Conservation (phyloP, 2,888 invertebrate genomes). For the Lithophane ornitopus region DNA sequence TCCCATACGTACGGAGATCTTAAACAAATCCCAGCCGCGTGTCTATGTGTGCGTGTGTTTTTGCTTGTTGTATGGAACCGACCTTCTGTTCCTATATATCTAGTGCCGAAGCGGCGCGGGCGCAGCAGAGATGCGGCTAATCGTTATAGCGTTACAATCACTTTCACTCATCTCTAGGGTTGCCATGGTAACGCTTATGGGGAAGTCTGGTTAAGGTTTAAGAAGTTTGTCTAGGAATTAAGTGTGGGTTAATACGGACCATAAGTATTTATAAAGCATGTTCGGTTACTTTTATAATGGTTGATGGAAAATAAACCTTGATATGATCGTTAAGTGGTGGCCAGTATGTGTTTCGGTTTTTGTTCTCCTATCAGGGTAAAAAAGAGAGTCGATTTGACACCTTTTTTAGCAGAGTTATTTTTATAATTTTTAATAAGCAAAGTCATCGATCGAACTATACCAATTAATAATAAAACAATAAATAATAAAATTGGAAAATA, state of each 20-base stretch:
- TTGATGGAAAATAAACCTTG: neutral
- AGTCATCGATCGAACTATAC: too few relatives aligned
- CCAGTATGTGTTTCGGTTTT: neutral
- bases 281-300: neutral
- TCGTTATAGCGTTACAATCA: slow-evolving; percentile 72
- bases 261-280: neutral
- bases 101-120: slow-evolving; percentile 43
- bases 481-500: neutral
- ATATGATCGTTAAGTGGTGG: too few relatives aligned
- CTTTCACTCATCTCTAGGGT: slow-evolving; percentile 74
- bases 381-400: neutral
- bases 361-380: neutral
- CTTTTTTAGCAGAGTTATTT: neutral
- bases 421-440: too few relatives aligned
- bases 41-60: neutral
- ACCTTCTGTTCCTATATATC: slow-evolving; percentile 2
- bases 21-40: neutral
- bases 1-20: neutral
- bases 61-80: neutral
- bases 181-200: slow-evolving; percentile 40
- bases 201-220: slow-evolving; percentile 7
- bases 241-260: neutral
- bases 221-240: neutral
- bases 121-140: slow-evolving; percentile 71
- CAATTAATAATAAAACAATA: too few relatives aligned